phyloP scores from a whole-genome alignment of 2,113 vertebrate genomes.

The Mus pahari region DNA sequence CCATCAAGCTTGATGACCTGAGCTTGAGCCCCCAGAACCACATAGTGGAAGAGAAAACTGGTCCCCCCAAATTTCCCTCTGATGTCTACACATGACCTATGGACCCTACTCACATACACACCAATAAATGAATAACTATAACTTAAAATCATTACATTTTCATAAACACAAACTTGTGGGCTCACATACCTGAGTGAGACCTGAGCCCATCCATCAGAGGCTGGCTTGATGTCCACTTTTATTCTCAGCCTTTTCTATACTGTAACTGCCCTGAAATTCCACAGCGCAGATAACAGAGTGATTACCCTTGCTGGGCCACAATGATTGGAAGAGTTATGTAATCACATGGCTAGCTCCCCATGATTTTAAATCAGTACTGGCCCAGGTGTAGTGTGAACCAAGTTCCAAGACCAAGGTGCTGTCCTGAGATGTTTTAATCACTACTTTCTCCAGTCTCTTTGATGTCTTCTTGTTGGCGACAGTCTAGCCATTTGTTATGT shows the following conservation, averaged over 20 bases:
- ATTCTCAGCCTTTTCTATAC: background rate
- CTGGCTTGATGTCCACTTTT: constrained; percentile 39
- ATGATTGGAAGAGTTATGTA: background rate
- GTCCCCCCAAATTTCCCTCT: background rate
- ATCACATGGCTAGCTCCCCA: background rate
- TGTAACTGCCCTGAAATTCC: constrained; percentile 48
- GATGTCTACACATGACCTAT: too few species aligned
- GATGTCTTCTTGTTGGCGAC: constrained; percentile 72
- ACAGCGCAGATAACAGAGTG: background rate
- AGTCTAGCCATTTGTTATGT: constrained; percentile 60
- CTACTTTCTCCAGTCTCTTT: constrained; percentile 33
- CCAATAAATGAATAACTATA: background rate
- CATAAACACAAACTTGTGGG: background rate
- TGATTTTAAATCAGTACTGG: background rate
- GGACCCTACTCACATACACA: too few species aligned
- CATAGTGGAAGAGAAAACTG: background rate
- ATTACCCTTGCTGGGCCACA: background rate
- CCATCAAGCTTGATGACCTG: background rate
- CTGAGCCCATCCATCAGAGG: background rate
- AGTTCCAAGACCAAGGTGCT: background rate
- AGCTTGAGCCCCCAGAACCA: background rate
- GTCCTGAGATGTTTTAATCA: constrained; percentile 68
- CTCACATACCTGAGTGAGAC: background rate
- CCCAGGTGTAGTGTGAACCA: background rate
- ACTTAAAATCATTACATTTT: background rate